Base-by-base conservation (phyloP, 1,140 invertebrate species). In the Saccostrea glomerata region DNA sequence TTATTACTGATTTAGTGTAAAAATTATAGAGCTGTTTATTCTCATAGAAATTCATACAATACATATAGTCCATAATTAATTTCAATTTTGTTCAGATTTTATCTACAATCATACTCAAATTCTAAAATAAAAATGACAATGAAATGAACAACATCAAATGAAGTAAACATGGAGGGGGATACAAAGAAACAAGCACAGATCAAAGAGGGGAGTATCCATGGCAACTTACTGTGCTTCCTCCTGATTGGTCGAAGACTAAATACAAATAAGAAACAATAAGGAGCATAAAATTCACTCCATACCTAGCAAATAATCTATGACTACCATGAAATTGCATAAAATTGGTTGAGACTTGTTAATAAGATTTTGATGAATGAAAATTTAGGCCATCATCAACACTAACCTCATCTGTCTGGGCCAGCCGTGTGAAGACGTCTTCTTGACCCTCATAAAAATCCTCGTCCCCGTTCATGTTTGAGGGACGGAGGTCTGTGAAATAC, bases 331-430 rank as follows among this genome's bases (percentile, higher is more conserved):
- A 82, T 30, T 12, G 30, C 15, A 60, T 47, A n/a, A n/a, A 66
- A 30, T 20, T 86, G 20, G 25, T 30, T 11, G 5, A 30, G 7
- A 36, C 60, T 15, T n/a, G 15, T 20, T 66, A 70, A 66, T 12
- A 20, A 66, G 12, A 66, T 63, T 66, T 17, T 47, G 47, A 47
- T 47, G 11, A 13, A 7, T 17, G 40, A 63, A 5, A 23, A 60
- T 83, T 17, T 11, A 7, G 30, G 15, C 25, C 36, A 20, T n/a
- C 17, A 13, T 66, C 23, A 66, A 60, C 23, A 70, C 90, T 88
- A 82, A 94, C 94, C 92, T 94, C 93, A 90, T 94, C 93, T 36
- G 93, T 91, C 86, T 94, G 93, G 54, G 93, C 66, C 23, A 94
- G 82, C 66, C 93, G 89, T 77, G 94, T 92, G 88, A 94, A 94